These are phyloP conservation scores for Phrynocephalus versicolor DNA, from an alignment of 2,113 vertebrate genomes.

Conservation along the genomic window DNA sequence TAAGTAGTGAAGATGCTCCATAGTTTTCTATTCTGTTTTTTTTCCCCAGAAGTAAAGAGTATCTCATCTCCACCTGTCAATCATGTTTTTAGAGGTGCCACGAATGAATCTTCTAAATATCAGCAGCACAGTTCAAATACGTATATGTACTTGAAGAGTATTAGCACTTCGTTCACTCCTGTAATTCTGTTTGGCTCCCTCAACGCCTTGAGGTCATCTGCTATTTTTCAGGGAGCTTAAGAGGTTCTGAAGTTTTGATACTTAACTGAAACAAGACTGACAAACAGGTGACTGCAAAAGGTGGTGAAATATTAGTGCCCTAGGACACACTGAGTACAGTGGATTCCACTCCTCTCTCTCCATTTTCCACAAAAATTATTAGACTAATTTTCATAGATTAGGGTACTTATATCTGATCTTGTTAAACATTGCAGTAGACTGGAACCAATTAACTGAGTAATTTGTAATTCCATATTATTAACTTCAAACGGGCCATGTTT, in stretches of 20 bases:
- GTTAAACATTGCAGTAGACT: constrained; percentile 70
- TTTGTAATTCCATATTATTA: constrained; percentile 69
- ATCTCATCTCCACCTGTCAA: too few relatives aligned
- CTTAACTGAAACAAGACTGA: constrained; percentile 40
- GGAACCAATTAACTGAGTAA: constrained; percentile 74
- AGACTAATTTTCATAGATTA: constrained; percentile 70
- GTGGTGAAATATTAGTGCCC: constrained; percentile 18
- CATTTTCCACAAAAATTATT: constrained; percentile 58
- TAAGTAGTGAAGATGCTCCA: background rate
- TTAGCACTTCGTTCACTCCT: background rate
- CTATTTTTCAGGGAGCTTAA: constrained; percentile 25
- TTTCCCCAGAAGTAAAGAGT: background rate
- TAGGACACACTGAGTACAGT: constrained; percentile 29
- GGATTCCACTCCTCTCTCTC: background rate
- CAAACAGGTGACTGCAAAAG: constrained; percentile 34
- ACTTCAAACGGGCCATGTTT: constrained; percentile 63
- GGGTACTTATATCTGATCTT: constrained; percentile 63
- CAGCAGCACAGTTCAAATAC: background rate
- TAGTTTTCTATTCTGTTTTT: background rate
- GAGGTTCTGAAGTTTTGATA: constrained; percentile 25
- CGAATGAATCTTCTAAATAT: background rate
- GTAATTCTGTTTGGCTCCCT: constrained; percentile 19
- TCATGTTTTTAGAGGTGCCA: background rate
- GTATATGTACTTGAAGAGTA: background rate
- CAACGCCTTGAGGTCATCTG: background rate